A percentile compares a stretch with the other conserved stretches of the same genome.
phyloP scores from a whole-genome alignment of 2,113 vertebrate species.

The Glaucomys volans region DNA sequence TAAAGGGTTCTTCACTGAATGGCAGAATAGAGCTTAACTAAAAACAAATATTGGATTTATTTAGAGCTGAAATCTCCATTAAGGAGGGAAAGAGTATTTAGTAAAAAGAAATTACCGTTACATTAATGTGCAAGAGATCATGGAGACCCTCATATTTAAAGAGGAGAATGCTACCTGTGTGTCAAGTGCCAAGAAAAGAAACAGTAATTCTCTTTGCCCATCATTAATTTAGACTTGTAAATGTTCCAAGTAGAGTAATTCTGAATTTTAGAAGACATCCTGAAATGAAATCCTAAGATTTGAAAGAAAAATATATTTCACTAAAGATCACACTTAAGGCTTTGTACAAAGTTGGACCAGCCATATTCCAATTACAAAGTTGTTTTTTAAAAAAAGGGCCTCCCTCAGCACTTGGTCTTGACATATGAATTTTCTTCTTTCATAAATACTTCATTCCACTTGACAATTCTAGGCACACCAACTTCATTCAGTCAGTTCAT shows the following conservation, averaged over 20 bases:
- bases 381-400: neutral
- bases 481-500: neutral
- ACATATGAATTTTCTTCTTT: neutral
- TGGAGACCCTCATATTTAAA: conserved; percentile 52
- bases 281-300: conserved; percentile 18
- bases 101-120: neutral
- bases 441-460: neutral
- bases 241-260: conserved; percentile 15
- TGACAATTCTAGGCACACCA: neutral
- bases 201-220: neutral
- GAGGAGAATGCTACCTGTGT: neutral
- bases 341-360: neutral
- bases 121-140: neutral
- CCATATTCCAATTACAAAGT: neutral
- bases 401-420: neutral
- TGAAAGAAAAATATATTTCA: conserved; percentile 11
- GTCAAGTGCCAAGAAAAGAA: conserved; percentile 10
- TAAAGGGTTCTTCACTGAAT: neutral
- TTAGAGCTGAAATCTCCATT: neutral
- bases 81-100: neutral
- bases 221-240: conserved; percentile 39
- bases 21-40: neutral
- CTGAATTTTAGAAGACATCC: conserved; percentile 6
- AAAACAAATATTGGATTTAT: conserved; percentile 32
- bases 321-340: neutral